phyloP scores from a whole-genome alignment of 2,888 invertebrate genomes.

The Neoascia interrupta region DNA sequence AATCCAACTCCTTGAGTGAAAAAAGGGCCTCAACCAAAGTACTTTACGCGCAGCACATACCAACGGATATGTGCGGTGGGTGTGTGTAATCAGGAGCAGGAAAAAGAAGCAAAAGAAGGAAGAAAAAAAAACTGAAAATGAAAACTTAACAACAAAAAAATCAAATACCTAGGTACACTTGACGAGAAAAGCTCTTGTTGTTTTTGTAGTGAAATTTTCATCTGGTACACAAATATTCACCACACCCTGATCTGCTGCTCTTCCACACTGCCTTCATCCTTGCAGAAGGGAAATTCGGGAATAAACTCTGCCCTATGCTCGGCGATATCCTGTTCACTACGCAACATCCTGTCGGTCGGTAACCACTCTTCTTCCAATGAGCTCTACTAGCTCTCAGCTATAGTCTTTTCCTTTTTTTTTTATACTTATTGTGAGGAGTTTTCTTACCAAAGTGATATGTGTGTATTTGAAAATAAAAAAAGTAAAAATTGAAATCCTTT shows the following conservation, averaged over 20 bases:
- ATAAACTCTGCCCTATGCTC: constrained; percentile 40
- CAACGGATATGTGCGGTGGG: constrained; percentile 2
- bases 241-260: constrained; percentile 66
- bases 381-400: neutral
- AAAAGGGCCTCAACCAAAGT: constrained; percentile 26
- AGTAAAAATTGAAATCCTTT: constrained; percentile 19
- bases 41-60: neutral
- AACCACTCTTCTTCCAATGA: constrained; percentile 14
- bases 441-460: no score
- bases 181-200: constrained; percentile 59
- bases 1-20: constrained; percentile 8
- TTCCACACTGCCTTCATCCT: constrained; percentile 43
- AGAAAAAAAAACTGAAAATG: no score
- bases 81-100: constrained; percentile 37
- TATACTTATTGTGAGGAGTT: neutral
- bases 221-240: constrained; percentile 68
- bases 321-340: constrained; percentile 55
- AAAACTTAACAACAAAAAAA: no score
- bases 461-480: no score
- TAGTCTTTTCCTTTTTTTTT: neutral
- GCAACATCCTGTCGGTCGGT: constrained; percentile 62
- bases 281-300: constrained; percentile 54
- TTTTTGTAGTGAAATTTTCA: constrained; percentile 58
- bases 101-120: constrained; percentile 19
- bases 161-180: no score